Evolutionary conservation across 2,113 vertebrate genomes (phyloP), one percentile per base, ranked within the genome.

Genomic region (western clawed frog (Xenopus tropicalis)): DNA sequence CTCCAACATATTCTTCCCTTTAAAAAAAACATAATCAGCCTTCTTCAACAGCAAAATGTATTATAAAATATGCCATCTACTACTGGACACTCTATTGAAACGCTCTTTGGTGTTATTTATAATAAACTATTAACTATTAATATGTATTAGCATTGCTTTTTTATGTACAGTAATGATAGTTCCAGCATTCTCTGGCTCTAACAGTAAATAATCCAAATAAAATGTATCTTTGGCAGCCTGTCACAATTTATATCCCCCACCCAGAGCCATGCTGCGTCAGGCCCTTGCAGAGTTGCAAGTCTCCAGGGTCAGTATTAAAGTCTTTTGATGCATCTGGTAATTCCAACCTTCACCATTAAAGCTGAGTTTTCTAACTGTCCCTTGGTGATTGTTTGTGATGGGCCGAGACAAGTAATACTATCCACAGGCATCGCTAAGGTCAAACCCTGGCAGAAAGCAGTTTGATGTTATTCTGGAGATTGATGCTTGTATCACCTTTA

Each of bases 381-480:
- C 83, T 83, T 82, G 83, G 80, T 88, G 86, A 90, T 84, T 88
- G 86, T 74, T 82, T 85, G 83, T 79, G 79, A 83, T 77, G 81
- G 85, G 84, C 85, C 79, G 65, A 78, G 84, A 87, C 87, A 87
- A 85, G 88, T 76, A 76, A 44, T 82, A 84, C 86, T 84, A 86
- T 83, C 86, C 89, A 90, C 90, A 93, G 90, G 85, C 87, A 90
- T 85, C 72, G 12, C 61, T 82, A 88, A 93, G 92, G 91, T 92
- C 89, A 90, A 78, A 82, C 80, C 59, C 68, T 86, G 84, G 80
- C 73, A 63, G 84, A 82, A 81, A 81, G 72, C 74, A 83, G 84
- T 84, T 80, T 89, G 91, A 92, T 93, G 88, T 91, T 92, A 93
- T 92, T 90, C 84, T 1, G 79, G 87, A 91, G 90, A 93, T 91